A percentile compares a stretch with the other conserved stretches of the same genome.
Conservation (phyloP, 2,113 vertebrate genomes). For the Ctenomys sociabilis region DNA sequence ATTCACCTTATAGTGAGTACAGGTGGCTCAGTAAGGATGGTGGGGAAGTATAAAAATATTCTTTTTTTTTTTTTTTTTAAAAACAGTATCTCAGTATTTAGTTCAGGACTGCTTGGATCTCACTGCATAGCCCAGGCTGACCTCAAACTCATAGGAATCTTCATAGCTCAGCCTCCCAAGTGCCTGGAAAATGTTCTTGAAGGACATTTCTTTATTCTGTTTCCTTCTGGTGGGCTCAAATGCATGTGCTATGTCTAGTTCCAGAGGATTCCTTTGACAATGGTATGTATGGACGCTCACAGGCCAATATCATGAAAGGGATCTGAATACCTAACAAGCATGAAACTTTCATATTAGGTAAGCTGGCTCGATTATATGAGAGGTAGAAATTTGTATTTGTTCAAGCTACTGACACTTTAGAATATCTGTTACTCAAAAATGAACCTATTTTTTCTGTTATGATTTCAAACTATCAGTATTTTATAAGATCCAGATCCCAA, state of each 20-base stretch:
- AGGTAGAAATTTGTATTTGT: background rate
- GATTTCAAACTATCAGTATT: conserved; percentile 3
- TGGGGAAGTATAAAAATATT: background rate
- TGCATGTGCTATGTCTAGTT: background rate
- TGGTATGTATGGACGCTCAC: background rate
- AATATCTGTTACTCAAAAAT: background rate
- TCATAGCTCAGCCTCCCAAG: background rate
- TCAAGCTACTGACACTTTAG: background rate
- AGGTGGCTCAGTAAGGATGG: background rate
- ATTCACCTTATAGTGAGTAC: background rate
- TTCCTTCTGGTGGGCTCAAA: background rate
- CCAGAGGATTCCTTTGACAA: background rate
- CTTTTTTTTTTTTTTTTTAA: background rate
- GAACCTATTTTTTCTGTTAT: background rate
- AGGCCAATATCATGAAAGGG: background rate
- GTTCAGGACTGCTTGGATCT: background rate
- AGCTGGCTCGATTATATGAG: background rate
- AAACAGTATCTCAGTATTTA: background rate
- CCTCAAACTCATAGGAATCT: background rate
- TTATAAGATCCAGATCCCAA: background rate
- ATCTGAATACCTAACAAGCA: background rate
- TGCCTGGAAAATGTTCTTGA: background rate
- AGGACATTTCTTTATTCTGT: background rate
- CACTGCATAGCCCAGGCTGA: background rate
- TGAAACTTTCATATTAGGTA: background rate